phyloP scores from a whole-genome alignment of 2,113 vertebrate genomes.

The Sceloporus tristichus region DNA sequence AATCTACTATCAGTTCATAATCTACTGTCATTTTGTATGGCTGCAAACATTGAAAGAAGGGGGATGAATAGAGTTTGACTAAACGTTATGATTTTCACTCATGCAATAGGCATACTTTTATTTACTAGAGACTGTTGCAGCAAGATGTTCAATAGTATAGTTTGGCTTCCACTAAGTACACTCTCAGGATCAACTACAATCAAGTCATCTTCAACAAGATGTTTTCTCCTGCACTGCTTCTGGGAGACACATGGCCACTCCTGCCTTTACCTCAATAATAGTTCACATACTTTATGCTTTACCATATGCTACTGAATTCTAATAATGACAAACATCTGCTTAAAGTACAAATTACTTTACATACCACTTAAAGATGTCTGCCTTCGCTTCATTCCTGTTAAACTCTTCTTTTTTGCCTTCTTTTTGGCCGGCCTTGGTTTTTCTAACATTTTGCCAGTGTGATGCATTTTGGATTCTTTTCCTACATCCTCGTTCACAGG shows the following conservation, averaged over 20 bases:
- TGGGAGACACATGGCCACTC: not conserved
- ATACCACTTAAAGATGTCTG: constrained; percentile 87
- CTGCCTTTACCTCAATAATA: not conserved
- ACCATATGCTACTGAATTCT: constrained; percentile 37
- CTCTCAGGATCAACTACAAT: not conserved
- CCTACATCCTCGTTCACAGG: constrained; percentile 61
- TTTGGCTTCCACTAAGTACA: not conserved
- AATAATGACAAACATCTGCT: constrained; percentile 47
- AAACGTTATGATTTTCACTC: not conserved
- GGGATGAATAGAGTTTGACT: not conserved
- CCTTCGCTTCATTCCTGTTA: constrained; percentile 75
- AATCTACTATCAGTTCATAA: not conserved
- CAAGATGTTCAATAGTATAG: too few relatives aligned
- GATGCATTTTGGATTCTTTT: constrained; percentile 17
- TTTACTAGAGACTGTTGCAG: too few relatives aligned
- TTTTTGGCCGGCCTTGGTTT: constrained; percentile 69
- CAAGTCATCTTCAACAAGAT: not conserved
- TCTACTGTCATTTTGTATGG: not conserved
- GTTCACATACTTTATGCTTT: not conserved
- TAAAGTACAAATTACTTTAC: not conserved
- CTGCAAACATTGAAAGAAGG: not conserved
- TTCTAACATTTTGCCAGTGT: constrained; percentile 21
- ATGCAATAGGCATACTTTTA: not conserved
- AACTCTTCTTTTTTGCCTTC: constrained; percentile 29
- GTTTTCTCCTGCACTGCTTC: not conserved